Evolutionary conservation across 2,113 vertebrate species (phyloP).

Genomic region (Crotalus horridus): DNA sequence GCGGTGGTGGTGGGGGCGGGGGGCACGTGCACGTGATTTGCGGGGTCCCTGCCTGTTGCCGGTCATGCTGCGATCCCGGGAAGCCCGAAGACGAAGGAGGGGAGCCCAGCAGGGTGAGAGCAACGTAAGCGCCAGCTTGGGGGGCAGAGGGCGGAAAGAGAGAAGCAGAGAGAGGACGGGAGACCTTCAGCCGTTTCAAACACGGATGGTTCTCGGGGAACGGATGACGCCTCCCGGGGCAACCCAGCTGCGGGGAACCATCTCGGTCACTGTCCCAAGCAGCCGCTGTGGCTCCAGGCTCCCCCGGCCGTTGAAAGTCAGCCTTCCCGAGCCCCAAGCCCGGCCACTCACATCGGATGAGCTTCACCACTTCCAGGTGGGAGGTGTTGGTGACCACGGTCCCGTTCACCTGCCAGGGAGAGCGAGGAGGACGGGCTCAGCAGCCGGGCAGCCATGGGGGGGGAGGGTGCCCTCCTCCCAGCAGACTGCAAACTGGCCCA

Average conservation of each 20-base stretch:
- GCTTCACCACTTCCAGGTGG: slow-evolving; percentile 92
- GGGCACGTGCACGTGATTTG: slow-evolving; percentile 63
- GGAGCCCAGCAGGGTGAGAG: slow-evolving; percentile 86
- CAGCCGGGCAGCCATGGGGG: neutral
- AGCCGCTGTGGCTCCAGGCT: neutral
- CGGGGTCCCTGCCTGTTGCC: slow-evolving; percentile 52
- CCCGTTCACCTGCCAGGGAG: slow-evolving; percentile 83
- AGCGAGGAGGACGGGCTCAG: neutral
- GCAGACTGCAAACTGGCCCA: neutral
- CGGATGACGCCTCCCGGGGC: neutral
- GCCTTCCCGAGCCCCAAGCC: neutral
- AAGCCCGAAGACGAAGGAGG: slow-evolving; percentile 59
- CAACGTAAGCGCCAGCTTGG: slow-evolving; percentile 85
- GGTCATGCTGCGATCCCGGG: slow-evolving; percentile 55
- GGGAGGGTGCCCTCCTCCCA: neutral
- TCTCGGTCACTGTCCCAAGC: neutral
- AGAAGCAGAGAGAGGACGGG: neutral
- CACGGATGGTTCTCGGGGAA: neutral
- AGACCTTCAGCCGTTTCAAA: neutral
- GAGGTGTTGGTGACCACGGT: slow-evolving; percentile 89
- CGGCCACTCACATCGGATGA: slow-evolving; percentile 89
- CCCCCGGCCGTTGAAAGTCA: neutral
- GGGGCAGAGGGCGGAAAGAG: rapidly evolving
- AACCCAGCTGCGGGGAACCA: neutral
- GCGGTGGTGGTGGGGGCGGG: slow-evolving; percentile 69